Evolutionary conservation across 2,113 vertebrate genomes (phyloP).

Genomic region (Amia ocellicauda): DNA sequence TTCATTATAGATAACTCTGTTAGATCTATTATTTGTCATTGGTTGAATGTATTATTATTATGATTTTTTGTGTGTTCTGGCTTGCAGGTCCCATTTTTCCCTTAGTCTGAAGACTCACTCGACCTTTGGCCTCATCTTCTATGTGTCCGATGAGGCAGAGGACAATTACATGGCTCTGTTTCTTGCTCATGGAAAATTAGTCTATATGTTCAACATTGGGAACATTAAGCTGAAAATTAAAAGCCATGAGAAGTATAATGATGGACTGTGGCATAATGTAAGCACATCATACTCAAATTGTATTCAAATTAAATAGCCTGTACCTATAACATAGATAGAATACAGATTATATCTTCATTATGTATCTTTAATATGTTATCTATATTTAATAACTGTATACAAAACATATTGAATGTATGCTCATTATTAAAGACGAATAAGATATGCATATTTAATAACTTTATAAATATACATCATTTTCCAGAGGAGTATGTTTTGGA

Average conservation of each 20-base stretch:
- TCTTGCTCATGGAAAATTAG: constrained; percentile 77
- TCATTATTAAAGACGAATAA: too few species aligned
- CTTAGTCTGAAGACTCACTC: constrained; percentile 86
- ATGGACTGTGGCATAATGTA: constrained; percentile 89
- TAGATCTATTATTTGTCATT: neutral
- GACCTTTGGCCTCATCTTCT: constrained; percentile 84
- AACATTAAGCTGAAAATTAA: constrained; percentile 79
- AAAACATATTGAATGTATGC: too few species aligned
- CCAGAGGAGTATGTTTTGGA: too few species aligned
- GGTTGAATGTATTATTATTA: neutral
- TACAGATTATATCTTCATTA: too few species aligned
- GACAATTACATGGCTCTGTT: constrained; percentile 84
- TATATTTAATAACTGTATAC: too few species aligned
- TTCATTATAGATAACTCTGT: too few species aligned
- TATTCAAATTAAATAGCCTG: too few species aligned
- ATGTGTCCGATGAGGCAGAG: constrained; percentile 77
- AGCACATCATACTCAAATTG: constrained; percentile 36
- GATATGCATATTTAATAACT: too few species aligned
- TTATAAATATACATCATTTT: too few species aligned
- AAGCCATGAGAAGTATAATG: constrained; percentile 81
- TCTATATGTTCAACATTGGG: constrained; percentile 80
- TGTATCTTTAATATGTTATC: too few species aligned
- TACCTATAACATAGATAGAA: too few species aligned
- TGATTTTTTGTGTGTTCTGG: constrained; percentile 11
- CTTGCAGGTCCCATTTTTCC: constrained; percentile 80